Evolutionary conservation across 1,140 invertebrate genomes (phyloP).

Genomic region (Dryas iulia): DNA sequence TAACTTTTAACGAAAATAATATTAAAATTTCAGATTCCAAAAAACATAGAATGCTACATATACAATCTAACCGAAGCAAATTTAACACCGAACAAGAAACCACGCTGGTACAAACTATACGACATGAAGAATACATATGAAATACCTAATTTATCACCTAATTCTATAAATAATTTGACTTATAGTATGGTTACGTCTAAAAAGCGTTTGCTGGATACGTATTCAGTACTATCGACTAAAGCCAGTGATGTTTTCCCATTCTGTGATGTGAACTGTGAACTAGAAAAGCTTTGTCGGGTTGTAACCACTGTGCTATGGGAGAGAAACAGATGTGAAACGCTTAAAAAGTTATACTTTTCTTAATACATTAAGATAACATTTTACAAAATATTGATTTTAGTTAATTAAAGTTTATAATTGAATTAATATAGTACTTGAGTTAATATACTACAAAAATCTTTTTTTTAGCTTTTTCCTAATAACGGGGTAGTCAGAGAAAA

Average conservation of each 20-base stretch:
- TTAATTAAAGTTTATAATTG: no score
- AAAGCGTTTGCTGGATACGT: neutral
- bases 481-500: no score
- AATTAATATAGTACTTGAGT: no score
- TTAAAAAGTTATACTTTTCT: neutral
- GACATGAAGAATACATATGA: slow-evolving; percentile 84
- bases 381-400: neutral
- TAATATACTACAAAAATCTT: no score
- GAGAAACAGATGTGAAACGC: neutral
- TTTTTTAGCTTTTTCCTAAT: no score
- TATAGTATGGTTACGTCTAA: slow-evolving; percentile 72
- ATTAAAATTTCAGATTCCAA: slow-evolving; percentile 81
- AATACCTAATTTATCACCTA: slow-evolving; percentile 75
- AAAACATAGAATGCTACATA: slow-evolving; percentile 87
- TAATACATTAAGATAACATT: neutral
- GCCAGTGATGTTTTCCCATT: neutral
- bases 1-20: slow-evolving; percentile 81
- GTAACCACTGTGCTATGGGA: neutral
- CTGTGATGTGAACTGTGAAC: neutral
- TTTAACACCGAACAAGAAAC: slow-evolving; percentile 70
- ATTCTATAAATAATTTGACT: slow-evolving; percentile 74
- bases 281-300: neutral
- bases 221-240: neutral
- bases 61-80: slow-evolving; percentile 91
- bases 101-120: slow-evolving; percentile 85